phyloP scores from a whole-genome alignment of 2,797 vertebrate genomes.

The Serranus cabrilla region DNA sequence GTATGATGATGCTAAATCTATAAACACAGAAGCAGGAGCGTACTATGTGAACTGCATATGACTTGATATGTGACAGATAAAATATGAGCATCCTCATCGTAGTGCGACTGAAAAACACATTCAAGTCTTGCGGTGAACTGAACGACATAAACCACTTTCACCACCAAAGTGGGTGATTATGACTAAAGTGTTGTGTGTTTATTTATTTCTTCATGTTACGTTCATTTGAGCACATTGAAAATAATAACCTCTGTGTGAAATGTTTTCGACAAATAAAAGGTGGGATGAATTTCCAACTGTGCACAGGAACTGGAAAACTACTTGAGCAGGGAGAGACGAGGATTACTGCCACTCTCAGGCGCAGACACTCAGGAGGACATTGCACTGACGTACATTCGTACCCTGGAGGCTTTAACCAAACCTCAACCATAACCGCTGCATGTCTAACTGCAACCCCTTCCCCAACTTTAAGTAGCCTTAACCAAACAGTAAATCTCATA shows the following conservation, averaged over 20 bases:
- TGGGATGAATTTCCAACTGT: constrained; percentile 57
- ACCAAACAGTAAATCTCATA: neutral
- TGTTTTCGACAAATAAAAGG: constrained; percentile 49
- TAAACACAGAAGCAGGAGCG: constrained; percentile 7
- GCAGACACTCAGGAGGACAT: constrained; percentile 19
- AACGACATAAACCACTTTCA: constrained; percentile 14
- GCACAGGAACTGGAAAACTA: constrained; percentile 59
- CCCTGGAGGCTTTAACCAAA: neutral
- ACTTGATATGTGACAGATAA: constrained; percentile 6
- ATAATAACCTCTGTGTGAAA: constrained; percentile 41
- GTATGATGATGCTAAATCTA: constrained; percentile 10
- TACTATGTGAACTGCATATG: constrained; percentile 15
- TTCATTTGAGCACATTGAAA: constrained; percentile 45
- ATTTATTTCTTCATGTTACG: constrained; percentile 40
- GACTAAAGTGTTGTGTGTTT: constrained; percentile 18
- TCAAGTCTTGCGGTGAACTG: constrained; percentile 11
- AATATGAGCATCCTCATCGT: constrained; percentile 4
- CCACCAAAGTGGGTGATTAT: constrained; percentile 1
- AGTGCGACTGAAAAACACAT: constrained; percentile 14
- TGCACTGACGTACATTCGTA: constrained; percentile 27
- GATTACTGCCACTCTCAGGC: constrained; percentile 41
- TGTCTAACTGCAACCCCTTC: neutral
- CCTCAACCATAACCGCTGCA: neutral
- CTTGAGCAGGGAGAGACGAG: constrained; percentile 28
- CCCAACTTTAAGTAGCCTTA: neutral